Percentiles rank a stretch among this genome's conserved stretches.
phyloP scores from a whole-genome alignment of 2,797 vertebrate species.

The Oophaga sylvatica region DNA sequence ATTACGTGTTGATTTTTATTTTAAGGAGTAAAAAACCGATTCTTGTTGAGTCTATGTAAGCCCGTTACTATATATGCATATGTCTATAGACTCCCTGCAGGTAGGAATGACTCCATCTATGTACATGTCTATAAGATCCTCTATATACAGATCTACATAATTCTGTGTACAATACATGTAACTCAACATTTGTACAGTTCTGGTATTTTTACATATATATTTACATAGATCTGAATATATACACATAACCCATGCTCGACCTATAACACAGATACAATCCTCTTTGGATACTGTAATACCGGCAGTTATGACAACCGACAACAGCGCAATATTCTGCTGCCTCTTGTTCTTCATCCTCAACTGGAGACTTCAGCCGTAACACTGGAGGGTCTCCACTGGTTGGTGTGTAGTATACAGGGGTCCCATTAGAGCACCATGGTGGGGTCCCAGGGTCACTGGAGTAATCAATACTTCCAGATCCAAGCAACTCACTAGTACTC shows the following conservation, averaged over 20 bases:
- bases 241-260: constrained; percentile 14
- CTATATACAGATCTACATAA: constrained; percentile 26
- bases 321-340: constrained; percentile 84
- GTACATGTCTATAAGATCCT: constrained; percentile 1
- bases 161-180: constrained; percentile 13
- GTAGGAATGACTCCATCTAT: constrained; percentile 11
- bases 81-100: not conserved
- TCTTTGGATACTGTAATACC: not conserved
- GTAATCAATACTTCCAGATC: constrained; percentile 74
- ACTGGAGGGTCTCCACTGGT: constrained; percentile 91
- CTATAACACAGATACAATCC: constrained; percentile 27
- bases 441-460: constrained; percentile 88
- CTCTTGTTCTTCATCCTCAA: constrained; percentile 88
- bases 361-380: constrained; percentile 91
- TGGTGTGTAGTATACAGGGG: constrained; percentile 84
- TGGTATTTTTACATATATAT: constrained; percentile 9
- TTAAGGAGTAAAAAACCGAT: no score
- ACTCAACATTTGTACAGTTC: constrained; percentile 26
- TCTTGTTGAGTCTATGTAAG: not conserved
- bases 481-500: constrained; percentile 75
- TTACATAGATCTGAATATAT: not conserved
- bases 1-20: no score
- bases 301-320: constrained; percentile 87
- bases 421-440: constrained; percentile 89
- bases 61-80: not conserved